Evolutionary conservation across 2,888 invertebrate genomes (phyloP), one percentile per base, ranked within the genome.

Genomic region (Malthinus flaveolus): DNA sequence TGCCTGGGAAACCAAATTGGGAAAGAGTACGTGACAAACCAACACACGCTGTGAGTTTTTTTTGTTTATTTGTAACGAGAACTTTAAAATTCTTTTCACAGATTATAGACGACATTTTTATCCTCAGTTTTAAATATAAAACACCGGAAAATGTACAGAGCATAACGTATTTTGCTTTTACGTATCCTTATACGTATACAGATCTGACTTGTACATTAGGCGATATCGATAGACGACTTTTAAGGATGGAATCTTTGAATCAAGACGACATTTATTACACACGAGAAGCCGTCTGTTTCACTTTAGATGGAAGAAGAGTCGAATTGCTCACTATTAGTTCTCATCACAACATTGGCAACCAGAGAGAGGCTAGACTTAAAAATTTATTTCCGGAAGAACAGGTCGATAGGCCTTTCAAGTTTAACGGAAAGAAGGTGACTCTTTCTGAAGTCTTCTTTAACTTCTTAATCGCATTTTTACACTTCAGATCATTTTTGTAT

Each of bases 161-260:
- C 12, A 85, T 88, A 3, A 88, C 88, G 6, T 95, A 91, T 79
- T 91, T 95, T 80, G 94, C 95, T 0, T 95, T 95, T 78, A 94
- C 94, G 5, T 95, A 91, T 78, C 95, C 95, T 1, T 95, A 88
- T 79, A 89, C 93, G 0, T 95, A 93, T 74, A 83, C 85, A 0
- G 94, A 95, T 70, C 82, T 91, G 49, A 91, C 92, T 77, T 86
- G 87, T 62, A 84, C 87, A 69, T 80, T 95, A 23, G 83, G 83
- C 64, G 84, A 83, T 47, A 84, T 92, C 45, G 92, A 93, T 73
- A 67, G 78, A 56, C 85, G 83, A 75, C 83, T 86, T 81, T 71
- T 81, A 12, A 80, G 81, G 0, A 75, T 79, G 1, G 59, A 67
- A 49, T 42, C 50, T 12, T n/a, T 8, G 5, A 75, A 74, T 51